A percentile compares a stretch with the other conserved stretches of the same genome.
phyloP scores from a whole-genome alignment of 53 echinoderm and acorn worm species.

The Holothuria leucospilota region DNA sequence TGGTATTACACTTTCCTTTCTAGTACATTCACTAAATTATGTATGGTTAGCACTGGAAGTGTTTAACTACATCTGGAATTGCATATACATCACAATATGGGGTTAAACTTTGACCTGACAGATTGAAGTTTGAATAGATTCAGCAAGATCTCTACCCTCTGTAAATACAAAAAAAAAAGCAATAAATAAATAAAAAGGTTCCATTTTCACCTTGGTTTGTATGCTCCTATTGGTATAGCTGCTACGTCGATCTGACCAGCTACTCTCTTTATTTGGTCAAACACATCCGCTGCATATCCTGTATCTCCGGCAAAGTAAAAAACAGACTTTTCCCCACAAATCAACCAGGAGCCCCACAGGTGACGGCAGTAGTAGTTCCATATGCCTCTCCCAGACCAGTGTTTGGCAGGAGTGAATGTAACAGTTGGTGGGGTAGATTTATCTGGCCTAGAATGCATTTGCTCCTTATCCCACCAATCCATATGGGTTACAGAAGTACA shows the following conservation, averaged over 20 bases:
- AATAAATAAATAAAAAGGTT: no score
- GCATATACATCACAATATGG: no score
- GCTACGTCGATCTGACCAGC: conserved; percentile 90
- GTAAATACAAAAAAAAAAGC: no score
- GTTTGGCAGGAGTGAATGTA: conserved; percentile 88
- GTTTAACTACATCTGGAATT: no score
- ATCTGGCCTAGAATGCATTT: not conserved
- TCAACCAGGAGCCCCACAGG: conserved; percentile 93
- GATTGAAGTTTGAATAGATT: no score
- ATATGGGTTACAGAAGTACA: conserved; percentile 84
- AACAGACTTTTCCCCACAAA: conserved; percentile 80
- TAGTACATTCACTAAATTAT: no score
- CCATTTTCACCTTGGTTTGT: conserved; percentile 84
- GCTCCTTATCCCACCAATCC: conserved; percentile 95
- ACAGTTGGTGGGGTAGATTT: conserved; percentile 43
- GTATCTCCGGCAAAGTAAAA: conserved; percentile 98
- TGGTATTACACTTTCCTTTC: no score
- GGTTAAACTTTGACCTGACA: no score
- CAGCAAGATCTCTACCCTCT: no score
- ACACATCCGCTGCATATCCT: conserved; percentile 64
- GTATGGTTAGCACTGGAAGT: no score
- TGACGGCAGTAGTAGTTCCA: conserved; percentile 57
- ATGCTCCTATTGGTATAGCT: conserved; percentile 96
- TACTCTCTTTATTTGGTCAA: conserved; percentile 74
- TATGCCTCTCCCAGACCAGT: conserved; percentile 72